Evolutionary conservation across 2,113 vertebrate species (phyloP).

Genomic region (Dasyornis broadbenti): DNA sequence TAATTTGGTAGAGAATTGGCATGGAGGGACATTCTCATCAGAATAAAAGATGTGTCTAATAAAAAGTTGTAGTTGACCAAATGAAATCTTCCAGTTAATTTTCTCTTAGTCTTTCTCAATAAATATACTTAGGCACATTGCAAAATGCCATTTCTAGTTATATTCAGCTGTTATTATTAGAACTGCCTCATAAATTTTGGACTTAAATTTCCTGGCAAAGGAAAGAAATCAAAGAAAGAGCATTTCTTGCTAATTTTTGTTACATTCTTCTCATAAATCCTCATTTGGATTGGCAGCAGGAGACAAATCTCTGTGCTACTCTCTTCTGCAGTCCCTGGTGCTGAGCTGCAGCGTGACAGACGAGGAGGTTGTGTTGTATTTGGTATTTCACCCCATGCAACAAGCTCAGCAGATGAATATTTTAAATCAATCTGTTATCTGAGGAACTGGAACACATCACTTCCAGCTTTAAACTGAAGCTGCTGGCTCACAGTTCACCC

Average conservation of each 20-base stretch:
- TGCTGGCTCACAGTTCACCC: not conserved
- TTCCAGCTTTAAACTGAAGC: not conserved
- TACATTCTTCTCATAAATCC: not conserved
- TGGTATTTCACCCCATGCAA: not conserved
- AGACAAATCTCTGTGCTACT: not conserved
- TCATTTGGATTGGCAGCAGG: not conserved
- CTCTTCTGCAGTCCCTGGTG: not conserved
- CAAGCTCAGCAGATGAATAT: not conserved
- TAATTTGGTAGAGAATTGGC: not conserved
- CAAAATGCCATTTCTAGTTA: not conserved
- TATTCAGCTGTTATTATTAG: not conserved
- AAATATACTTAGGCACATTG: not conserved
- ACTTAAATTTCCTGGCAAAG: not conserved
- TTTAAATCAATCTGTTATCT: not conserved
- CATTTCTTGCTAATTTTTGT: not conserved
- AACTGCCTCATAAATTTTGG: not conserved
- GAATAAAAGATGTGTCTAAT: not conserved
- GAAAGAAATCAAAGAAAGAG: not conserved
- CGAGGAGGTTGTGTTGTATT: rapidly evolving
- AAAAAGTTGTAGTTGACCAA: not conserved
- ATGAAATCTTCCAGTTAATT: not conserved
- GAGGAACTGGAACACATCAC: not conserved
- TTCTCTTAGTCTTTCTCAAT: not conserved
- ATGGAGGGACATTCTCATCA: not conserved
- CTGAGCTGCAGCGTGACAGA: not conserved